These are phyloP conservation scores for Dallia pectoralis DNA, from an alignment of 2,797 vertebrate species.

Conservation along the genomic window DNA sequence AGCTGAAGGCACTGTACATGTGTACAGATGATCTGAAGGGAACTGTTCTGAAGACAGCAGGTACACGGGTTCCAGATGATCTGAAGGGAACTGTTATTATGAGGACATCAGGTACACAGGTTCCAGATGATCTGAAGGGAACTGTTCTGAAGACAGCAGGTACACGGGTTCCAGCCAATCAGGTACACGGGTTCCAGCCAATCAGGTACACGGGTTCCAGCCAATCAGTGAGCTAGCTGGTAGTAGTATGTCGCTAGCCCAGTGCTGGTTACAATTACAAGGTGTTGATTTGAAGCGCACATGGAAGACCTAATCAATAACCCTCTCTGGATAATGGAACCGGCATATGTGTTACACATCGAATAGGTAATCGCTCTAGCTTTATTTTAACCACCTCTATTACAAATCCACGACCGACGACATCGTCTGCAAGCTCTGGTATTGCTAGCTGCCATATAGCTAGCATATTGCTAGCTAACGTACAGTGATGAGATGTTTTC, in stretches of 20 bases:
- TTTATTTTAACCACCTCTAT: slow-evolving; percentile 23
- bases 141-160: no score
- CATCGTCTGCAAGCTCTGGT: slow-evolving; percentile 28
- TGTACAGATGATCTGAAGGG: no score
- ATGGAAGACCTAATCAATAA: neutral
- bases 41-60: no score
- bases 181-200: slow-evolving; percentile 20
- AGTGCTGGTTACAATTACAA: neutral
- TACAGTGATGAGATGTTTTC: slow-evolving; percentile 33
- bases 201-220: slow-evolving; percentile 47
- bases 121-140: no score
- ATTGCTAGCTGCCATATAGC: slow-evolving; percentile 4
- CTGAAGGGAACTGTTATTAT: no score
- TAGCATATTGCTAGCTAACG: slow-evolving; percentile 5
- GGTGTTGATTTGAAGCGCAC: neutral
- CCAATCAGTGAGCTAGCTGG: slow-evolving; percentile 30
- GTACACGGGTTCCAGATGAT: no score
- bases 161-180: no score
- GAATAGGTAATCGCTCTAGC: slow-evolving; percentile 10
- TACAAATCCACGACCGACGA: slow-evolving; percentile 49
- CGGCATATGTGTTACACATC: neutral
- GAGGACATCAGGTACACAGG: no score
- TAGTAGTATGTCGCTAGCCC: slow-evolving; percentile 41
- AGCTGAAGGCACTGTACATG: no score
- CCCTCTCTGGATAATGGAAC: neutral